These are phyloP conservation scores for Tapirus indicus DNA, from an alignment of 2,797 vertebrate genomes.

Conservation along the genomic window DNA sequence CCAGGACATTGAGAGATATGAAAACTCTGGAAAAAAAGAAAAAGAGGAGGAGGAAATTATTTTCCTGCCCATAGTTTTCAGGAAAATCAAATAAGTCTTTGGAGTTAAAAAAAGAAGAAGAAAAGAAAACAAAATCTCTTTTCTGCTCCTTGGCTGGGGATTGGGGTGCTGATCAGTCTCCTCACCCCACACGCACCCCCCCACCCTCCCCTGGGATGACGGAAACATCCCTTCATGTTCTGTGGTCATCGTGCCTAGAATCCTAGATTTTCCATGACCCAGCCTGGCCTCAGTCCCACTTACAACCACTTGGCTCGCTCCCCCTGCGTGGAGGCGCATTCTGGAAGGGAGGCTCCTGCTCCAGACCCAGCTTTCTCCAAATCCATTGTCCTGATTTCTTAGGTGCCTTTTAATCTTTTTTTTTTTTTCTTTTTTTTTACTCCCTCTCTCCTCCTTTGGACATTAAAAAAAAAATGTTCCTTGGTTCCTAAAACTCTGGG, in stretches of 20 bases:
- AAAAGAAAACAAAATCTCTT: neutral
- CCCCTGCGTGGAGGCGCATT: neutral
- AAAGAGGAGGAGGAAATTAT: neutral
- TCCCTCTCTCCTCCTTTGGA: neutral
- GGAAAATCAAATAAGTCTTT: neutral
- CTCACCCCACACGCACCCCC: neutral
- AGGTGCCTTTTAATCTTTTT: neutral
- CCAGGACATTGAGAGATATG: neutral
- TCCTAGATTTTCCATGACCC: slow-evolving; percentile 73
- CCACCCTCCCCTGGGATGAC: neutral
- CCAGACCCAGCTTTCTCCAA: neutral
- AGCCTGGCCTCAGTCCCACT: slow-evolving; percentile 38
- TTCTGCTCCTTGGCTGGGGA: neutral
- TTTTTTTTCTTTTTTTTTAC: neutral
- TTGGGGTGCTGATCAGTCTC: neutral
- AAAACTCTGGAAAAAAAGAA: neutral
- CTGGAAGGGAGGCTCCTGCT: neutral
- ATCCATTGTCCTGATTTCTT: slow-evolving; percentile 6
- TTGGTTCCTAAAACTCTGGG: neutral
- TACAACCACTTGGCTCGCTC: slow-evolving; percentile 60
- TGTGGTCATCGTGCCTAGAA: neutral
- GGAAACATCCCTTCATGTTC: neutral
- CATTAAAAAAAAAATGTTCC: neutral
- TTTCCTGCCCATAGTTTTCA: slow-evolving; percentile 23
- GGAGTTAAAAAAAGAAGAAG: neutral